Evolutionary conservation across 2,888 invertebrate species (phyloP), one percentile per base, ranked within the genome.

Genomic region (Eupithecia tripunctaria): DNA sequence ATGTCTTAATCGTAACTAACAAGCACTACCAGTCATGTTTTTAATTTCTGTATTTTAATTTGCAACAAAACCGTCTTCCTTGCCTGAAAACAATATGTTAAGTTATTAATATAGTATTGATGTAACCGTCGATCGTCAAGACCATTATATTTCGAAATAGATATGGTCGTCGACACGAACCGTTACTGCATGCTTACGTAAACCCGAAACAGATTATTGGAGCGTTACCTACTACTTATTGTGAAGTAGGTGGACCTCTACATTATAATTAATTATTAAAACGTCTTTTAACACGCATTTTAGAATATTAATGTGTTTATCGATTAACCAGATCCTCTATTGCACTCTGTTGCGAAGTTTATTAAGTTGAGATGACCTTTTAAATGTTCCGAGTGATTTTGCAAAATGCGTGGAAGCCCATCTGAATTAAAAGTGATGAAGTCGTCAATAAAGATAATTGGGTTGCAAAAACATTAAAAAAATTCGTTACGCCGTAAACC

Each of bases 171-270:
- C 80, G 84, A 82, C 84, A 87, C 85, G 85, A 86, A 84, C 82
- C 78, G 83, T 88, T 85, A 86, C 83, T 86, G 80, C 85, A 84
- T 86, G 82, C 71, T 87, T 89, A 88, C 82, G 82, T 88, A 87
- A 88, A 76, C 71, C 72, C 62, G 68, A 76, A 78, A 75, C 56
- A 79, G 78, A 79, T 80, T 84, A 86, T 78, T 86, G 83, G 85
- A 83, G 82, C 85, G 80, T 84, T 82, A 80, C 56, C 25, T 56
- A 56, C 79, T 75, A 71, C 72, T 79, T 79, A 77, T 80, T 81
- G 70, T 78, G 68, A 76, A 81, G 78, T 81, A 76, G 75, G 76
- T 71, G 79, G 75, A 77, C 76, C 75, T 78, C 63, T 73, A 41
- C 72, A 74, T 74, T 79, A 71, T 64, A 66, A 68, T n/a, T 60